Base-by-base conservation (phyloP, 2,113 vertebrate species). In the Scomber colias region DNA sequence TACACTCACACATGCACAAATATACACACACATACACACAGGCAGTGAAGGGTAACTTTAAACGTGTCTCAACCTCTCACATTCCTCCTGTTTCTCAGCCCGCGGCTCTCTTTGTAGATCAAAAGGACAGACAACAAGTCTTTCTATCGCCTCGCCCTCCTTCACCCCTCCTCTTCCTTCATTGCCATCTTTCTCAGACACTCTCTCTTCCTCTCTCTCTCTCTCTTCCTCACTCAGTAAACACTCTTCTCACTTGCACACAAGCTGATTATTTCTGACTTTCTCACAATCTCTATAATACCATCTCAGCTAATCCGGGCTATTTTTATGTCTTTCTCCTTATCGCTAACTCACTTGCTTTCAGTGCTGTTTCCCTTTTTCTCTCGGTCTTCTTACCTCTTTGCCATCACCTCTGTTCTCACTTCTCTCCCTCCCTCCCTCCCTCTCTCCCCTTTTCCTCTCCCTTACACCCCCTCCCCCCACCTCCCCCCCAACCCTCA, bases 51-150 rank as follows among this genome's bases (percentile, higher is more conserved):
- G 80, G 85, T 88, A 87, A 91, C 84, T 90, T 78, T 81, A 86
- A 87, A 90, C 89, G 46, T 85, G 81, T 91, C 85, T 87, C 77
- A 90, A 89, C 90, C 87, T 90, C 83, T 91, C 90, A 84, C 89
- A 93, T 92, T 92, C 91, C 85, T 90, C 68, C 44, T 63, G 77
- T 84, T 87, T 92, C 77, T 92, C 82, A 93, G 82, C 82, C 87
- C 19, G 74, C 83, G 64, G 83, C 85, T 67, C 74, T 88, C 88
- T 90, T 83, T 90, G 84, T 78, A 92, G 91, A 93, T 93, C 87
- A 93, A 94, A 27, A 93, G 90, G 63, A 81, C 64, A 81, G 78
- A 85, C 78, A 87, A 81, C 77, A 77, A 84, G 83, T 86, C 79
- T 85, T 75, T 89, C 83, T 79, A 81, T 90, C 75, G 17, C 75